Evolutionary conservation across 92 coral and sea anemone genomes (phyloP).

Genomic region (Parazoanthus atlanticus): DNA sequence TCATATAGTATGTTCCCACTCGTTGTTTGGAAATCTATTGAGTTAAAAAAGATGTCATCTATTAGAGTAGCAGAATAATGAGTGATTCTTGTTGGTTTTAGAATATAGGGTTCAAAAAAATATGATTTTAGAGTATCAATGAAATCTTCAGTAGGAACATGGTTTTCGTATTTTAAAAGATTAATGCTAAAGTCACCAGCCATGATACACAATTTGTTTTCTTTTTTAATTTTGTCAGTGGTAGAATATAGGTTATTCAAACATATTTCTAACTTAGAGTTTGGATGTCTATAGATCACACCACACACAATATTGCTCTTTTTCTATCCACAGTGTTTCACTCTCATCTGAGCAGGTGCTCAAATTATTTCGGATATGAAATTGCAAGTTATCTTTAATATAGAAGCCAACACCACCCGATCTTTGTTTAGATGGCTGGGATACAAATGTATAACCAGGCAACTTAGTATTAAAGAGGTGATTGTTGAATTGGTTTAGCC

Average conservation of each 20-base stretch:
- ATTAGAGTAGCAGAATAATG: conserved; percentile 40
- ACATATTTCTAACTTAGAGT: conserved; percentile 11
- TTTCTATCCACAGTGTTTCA: background rate
- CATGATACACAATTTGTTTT: conserved; percentile 30
- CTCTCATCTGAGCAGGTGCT: conserved; percentile 14
- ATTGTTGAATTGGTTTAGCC: conserved; percentile 17
- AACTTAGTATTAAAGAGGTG: background rate
- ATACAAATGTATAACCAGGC: conserved; percentile 42
- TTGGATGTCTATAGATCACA: conserved; percentile 34
- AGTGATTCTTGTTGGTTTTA: conserved; percentile 29
- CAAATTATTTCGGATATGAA: conserved; percentile 15
- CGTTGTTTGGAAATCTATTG: conserved; percentile 14
- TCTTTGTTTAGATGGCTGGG: conserved; percentile 40
- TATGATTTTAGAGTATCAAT: conserved; percentile 23
- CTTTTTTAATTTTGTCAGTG: conserved; percentile 28
- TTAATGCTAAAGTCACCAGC: conserved; percentile 38
- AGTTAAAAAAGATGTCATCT: conserved; percentile 26
- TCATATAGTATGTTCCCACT: conserved; percentile 31
- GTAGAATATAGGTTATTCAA: background rate
- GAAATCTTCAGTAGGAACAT: conserved; percentile 21
- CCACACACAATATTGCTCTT: conserved; percentile 27
- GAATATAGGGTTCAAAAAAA: conserved; percentile 34
- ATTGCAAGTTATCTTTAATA: conserved; percentile 28
- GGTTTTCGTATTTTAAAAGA: conserved; percentile 35
- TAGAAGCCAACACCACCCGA: conserved; percentile 48